These are phyloP conservation scores for Sus scrofa DNA, from an alignment of 2,113 vertebrate species.

Conservation along the genomic window T2T-Sscrofa CM000814.6:66998501-66999000, in stretches of 20 bases:
- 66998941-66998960: background rate
- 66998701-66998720: background rate
- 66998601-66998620: background rate
- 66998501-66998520: background rate
- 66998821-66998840: fast-evolving
- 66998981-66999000: background rate
- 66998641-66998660: fast-evolving
- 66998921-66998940: background rate
- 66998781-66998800: background rate
- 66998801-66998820: background rate
- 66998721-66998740: background rate
- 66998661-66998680: background rate
- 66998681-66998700: background rate
- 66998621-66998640: background rate
- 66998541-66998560: too few relatives aligned
- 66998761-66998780: background rate
- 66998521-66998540: background rate
- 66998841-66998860: background rate
- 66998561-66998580: background rate
- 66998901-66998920: background rate
- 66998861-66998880: background rate
- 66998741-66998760: background rate
- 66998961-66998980: background rate
- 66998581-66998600: fast-evolving
- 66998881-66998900: background rate